Base-by-base conservation (phyloP, 2,797 vertebrate species). In the Perodicticus potto region DNA sequence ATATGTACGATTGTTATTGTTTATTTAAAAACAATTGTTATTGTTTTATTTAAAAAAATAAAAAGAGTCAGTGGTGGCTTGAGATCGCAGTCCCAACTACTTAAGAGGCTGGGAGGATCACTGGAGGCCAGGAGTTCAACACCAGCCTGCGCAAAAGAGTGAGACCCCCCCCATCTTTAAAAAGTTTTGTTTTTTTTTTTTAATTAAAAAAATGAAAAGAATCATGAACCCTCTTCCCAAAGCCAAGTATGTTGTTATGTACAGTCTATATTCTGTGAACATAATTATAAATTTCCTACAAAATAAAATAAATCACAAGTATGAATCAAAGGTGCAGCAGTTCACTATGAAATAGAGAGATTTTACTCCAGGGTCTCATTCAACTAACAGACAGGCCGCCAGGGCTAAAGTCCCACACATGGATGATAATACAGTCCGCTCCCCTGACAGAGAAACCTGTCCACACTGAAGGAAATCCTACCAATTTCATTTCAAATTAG, bases 401-500 rank as follows among this genome's bases (percentile, higher is more conserved):
- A 25, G 57, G 78, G 17, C 57, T 83, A 29, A 45, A 55, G 49
- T 17, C 59, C 12, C 45, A 82, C 7, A 17, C 19, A 45, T 69
- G 49, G 19, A 89, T 22, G 29, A 96, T 76, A 96, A 82, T 40
- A 80, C 17, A 55, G 32, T 45, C 80, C 80, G 65, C 55, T 88
- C 57, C 77, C 87, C 72, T 72, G 76, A 95, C n/a, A 77, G 12
- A 67, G n/a, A 94, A 95, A 82, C 83, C 83, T 86, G 25, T 72
- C 63, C 40, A 80, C 81, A 84, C 89, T 85, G 74, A 84, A 94
- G 69, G 0, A 1, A 92, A 94, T 74, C 23, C 61, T 53, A 76
- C 90, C 32, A 72, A 88, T 88, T 72, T 72, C 67, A 89, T 59
- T 85, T 73, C 10, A 94, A 94, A 76, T 87, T 87, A 91, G 96